These are phyloP conservation scores for Bettongia penicillata DNA, from an alignment of 2,113 vertebrate genomes.

Conservation along the genomic window DNA sequence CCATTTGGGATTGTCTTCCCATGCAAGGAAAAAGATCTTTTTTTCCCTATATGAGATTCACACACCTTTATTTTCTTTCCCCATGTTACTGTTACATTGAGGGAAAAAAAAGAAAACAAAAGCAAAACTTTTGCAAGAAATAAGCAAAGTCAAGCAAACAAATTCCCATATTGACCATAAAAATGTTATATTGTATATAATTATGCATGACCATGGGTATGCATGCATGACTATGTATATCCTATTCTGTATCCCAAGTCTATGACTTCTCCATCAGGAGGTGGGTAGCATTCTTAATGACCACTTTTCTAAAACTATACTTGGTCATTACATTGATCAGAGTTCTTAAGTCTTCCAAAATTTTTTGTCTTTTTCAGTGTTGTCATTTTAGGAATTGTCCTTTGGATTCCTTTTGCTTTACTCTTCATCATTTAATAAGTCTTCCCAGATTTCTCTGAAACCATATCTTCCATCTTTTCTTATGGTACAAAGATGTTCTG, in stretches of 20 bases:
- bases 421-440: not conserved
- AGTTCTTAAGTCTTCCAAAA: not conserved
- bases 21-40: not conserved
- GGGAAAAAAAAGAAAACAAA: not conserved
- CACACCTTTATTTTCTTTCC: not conserved
- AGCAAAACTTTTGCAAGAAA: not conserved
- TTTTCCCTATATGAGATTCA: not conserved
- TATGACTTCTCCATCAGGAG: not conserved
- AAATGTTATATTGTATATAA: not conserved
- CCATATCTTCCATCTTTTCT: not conserved
- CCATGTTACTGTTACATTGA: not conserved
- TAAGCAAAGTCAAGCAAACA: not conserved
- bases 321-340: not conserved
- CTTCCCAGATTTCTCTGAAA: not conserved
- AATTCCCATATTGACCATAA: not conserved
- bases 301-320: not conserved
- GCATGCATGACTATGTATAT: not conserved
- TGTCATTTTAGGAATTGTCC: not conserved
- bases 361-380: not conserved
- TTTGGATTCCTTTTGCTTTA: not conserved
- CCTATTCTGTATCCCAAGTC: not conserved
- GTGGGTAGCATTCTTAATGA: not conserved
- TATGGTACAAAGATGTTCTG: not conserved
- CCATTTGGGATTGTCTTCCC: not conserved
- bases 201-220: not conserved